Base-by-base conservation (phyloP, 2,888 invertebrate species). In the Timema podura region DNA sequence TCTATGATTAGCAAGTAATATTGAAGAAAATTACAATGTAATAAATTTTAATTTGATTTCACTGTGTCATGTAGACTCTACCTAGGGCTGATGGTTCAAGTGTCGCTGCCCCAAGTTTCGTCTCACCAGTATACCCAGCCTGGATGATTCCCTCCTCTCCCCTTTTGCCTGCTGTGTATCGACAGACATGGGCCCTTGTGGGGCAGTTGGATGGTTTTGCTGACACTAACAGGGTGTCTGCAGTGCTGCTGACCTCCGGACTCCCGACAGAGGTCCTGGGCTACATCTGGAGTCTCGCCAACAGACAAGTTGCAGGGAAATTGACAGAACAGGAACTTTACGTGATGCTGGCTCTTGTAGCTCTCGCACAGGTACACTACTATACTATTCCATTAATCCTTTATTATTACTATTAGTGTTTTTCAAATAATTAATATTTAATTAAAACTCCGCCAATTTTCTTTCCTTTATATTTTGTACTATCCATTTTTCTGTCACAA, bases 311-410 rank as follows among this genome's bases (percentile, higher is more conserved):
- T 44, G 80, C 82, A 9, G 83, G 83, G 6, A 80, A 81, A 64
- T 78, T 84, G 48, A 83, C 82, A 0, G 82, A 83, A 71, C 81
- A 82, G 69, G 83, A 84, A 71, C 75, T 83, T 0, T 83, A 83
- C 70, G 76, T 82, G 11, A 80, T 82, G 54, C 76, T 84, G 49
- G 83, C 83, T n/a, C 76, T 84, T 11, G 82, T 83, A 5, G 83
- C 82, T 5, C 78, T 83, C 0, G 83, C 83, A 44, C 84, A 84
- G 75, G 81, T 83, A 65, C 79, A 49, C 51, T 15, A 8, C 10
- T 13, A 64, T 5, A 64, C 5, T 64, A 46, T 10, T 45, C 8
- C 30, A 64, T 5, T n/a, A n/a, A 51, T 11, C n/a, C 51, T 51
- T 11, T 51, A 13, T 13, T 15, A 9, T 61, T 44, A 16, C 9